Conservation (phyloP, 2,797 vertebrate species). For the Centroberyx gerrardi region DNA sequence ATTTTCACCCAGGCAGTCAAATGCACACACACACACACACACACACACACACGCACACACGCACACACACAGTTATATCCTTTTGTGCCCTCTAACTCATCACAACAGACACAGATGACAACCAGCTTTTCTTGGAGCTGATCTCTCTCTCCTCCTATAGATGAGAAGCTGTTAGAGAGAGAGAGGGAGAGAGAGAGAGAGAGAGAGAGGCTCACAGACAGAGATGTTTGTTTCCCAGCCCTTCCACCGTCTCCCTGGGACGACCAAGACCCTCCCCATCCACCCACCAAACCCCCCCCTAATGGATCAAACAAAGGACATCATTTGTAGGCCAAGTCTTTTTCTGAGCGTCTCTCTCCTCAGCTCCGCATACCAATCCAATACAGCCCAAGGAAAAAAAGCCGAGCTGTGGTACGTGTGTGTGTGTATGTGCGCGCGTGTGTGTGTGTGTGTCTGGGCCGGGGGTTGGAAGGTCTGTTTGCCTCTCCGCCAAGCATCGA, state of each 20-base stretch:
- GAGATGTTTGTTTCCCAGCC: conserved; percentile 75
- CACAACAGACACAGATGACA: conserved; percentile 70
- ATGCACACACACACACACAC: conserved; percentile 45
- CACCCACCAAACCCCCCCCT: conserved; percentile 43
- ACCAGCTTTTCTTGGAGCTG: conserved; percentile 64
- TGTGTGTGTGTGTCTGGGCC: conserved; percentile 68
- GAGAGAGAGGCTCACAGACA: conserved; percentile 51
- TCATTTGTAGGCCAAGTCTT: conserved; percentile 87
- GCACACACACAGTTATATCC: conserved; percentile 22
- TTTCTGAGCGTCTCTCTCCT: conserved; percentile 80
- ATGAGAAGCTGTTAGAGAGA: conserved; percentile 58
- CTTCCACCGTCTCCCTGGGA: conserved; percentile 67
- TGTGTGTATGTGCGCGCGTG: conserved; percentile 26
- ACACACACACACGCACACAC: conserved; percentile 9
- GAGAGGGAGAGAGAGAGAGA: conserved; percentile 20
- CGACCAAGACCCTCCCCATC: conserved; percentile 49
- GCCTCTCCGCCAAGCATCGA: conserved; percentile 86
- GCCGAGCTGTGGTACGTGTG: conserved; percentile 57
- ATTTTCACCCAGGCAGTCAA: conserved; percentile 27
- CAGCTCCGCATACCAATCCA: conserved; percentile 83
- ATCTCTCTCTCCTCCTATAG: conserved; percentile 54
- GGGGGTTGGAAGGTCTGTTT: conserved; percentile 85
- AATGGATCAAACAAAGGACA: conserved; percentile 87
- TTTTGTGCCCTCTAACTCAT: conserved; percentile 61
- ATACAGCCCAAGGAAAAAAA: conserved; percentile 84